These are phyloP conservation scores for Valencia hispanica DNA, from an alignment of 2,797 vertebrate species.

Conservation along the genomic window DNA sequence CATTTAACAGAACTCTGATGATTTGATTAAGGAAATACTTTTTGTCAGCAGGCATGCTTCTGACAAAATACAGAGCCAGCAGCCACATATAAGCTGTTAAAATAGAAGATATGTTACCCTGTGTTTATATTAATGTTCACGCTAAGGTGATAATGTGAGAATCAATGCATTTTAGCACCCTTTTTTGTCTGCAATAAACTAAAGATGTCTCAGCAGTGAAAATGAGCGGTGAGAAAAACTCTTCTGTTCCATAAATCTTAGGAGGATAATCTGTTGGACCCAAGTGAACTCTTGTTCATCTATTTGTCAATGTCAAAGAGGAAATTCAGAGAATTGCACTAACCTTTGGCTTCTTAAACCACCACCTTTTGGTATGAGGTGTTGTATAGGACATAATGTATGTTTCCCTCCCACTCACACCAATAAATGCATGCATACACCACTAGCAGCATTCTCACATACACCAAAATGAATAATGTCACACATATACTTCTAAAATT, in stretches of 20 bases:
- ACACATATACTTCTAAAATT: too few species aligned
- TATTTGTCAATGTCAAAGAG: conserved; percentile 71
- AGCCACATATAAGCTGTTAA: conserved; percentile 6
- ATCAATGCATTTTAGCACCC: conserved; percentile 39
- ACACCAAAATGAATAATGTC: too few species aligned
- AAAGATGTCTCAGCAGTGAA: conserved; percentile 57
- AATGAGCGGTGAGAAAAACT: conserved; percentile 38
- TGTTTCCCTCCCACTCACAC: too few species aligned
- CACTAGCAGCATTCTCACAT: too few species aligned
- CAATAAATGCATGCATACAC: too few species aligned
- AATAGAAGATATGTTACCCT: conserved; percentile 12
- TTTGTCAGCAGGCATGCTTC: conserved; percentile 9
- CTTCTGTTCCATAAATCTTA: conserved; percentile 55
- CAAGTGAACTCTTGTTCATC: conserved; percentile 64
- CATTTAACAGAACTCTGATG: conserved; percentile 19
- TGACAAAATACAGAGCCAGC: conserved; percentile 5
- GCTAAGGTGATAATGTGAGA: conserved; percentile 20
- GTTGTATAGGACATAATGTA: too few species aligned
- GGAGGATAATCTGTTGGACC: conserved; percentile 56
- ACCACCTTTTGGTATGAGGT: too few species aligned
- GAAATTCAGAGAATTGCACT: conserved; percentile 70
- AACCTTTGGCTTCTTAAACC: conserved; percentile 57
- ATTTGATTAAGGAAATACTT: conserved; percentile 35
- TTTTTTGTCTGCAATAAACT: conserved; percentile 45
- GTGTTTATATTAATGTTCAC: conserved; percentile 32